These are phyloP conservation scores for Aphaenogaster rudis DNA, from an alignment of 1,140 invertebrate species.

Conservation along the genomic window DNA sequence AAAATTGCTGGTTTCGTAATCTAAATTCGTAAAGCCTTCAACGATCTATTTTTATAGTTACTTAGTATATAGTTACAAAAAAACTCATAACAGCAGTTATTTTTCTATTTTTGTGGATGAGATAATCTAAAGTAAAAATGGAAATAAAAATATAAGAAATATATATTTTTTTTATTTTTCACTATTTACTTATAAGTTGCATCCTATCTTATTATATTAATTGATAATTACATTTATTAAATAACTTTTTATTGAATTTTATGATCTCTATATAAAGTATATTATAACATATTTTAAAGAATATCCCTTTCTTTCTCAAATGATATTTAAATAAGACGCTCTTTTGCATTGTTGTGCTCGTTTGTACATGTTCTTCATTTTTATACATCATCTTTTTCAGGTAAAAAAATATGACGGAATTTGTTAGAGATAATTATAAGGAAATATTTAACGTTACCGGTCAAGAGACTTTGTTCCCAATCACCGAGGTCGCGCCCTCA, in stretches of 20 bases:
- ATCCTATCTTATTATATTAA: background rate
- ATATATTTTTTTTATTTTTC: background rate
- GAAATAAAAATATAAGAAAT: background rate
- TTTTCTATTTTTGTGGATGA: background rate
- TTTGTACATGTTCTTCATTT: background rate
- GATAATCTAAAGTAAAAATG: background rate
- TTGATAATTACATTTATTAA: constrained; percentile 10
- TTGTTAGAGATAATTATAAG: background rate
- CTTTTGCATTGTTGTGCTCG: background rate
- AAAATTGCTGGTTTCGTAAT: background rate
- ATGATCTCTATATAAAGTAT: background rate
- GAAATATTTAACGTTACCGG: background rate
- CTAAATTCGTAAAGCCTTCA: background rate
- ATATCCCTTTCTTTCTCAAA: background rate
- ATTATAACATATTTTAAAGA: constrained; percentile 1
- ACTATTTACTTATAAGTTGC: background rate
- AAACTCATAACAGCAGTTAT: background rate
- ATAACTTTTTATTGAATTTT: background rate
- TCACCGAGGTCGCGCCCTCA: background rate
- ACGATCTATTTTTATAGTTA: background rate
- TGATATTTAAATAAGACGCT: background rate
- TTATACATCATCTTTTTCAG: background rate
- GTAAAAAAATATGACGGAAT: background rate
- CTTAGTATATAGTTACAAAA: background rate
- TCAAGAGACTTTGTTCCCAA: background rate